Evolutionary conservation across 1,140 invertebrate species (phyloP), one percentile per base, ranked within the genome.

Genomic region (Temnothorax curvispinosus): DNA sequence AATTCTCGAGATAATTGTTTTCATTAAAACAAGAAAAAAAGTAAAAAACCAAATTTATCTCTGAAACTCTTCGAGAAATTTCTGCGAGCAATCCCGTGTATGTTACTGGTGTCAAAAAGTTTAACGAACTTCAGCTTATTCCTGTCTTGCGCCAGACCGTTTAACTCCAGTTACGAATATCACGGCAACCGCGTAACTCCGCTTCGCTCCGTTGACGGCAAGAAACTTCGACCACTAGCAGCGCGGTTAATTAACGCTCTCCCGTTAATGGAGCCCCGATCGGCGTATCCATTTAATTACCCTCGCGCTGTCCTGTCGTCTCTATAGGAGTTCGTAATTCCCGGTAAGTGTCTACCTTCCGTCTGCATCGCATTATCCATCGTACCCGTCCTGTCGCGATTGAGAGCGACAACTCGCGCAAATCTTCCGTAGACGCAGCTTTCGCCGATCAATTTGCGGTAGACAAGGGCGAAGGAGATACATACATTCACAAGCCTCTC

Each of bases 171-270:
- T 81, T 81, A 60, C 80, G 69, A 74, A 75, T 82, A 82, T 84
- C 80, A 75, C 54, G 69, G n/a, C 80, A 56, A 50, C 27, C 69
- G 44, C 69, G 80, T 62, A 84, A 84, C 69, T 84, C 54, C 27
- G 80, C 54, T n/a, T 50, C 54, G 54, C 69, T 84, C 18, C 47
- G 69, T 56, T 60, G 54, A 84, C 69, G 27, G 27, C 80, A 84
- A 84, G 80, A 84, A 84, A 84, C 80, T 84, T 84, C 54, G 69
- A 50, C 41, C 69, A 75, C 69, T 62, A 60, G 56, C 80, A 60
- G 56, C 80, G 80, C 56, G 80, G 80, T 75, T 84, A 84, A 84
- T 84, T 84, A 84, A 84, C 80, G 80, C 80, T 84, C 80, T 84
- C 69, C 72, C 80, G 80, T 84, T 84, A 84, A 84, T 84, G 80